Evolutionary conservation across 1,140 invertebrate genomes (phyloP), one percentile per base, ranked within the genome.

Genomic region (Drosophila bocki): DNA sequence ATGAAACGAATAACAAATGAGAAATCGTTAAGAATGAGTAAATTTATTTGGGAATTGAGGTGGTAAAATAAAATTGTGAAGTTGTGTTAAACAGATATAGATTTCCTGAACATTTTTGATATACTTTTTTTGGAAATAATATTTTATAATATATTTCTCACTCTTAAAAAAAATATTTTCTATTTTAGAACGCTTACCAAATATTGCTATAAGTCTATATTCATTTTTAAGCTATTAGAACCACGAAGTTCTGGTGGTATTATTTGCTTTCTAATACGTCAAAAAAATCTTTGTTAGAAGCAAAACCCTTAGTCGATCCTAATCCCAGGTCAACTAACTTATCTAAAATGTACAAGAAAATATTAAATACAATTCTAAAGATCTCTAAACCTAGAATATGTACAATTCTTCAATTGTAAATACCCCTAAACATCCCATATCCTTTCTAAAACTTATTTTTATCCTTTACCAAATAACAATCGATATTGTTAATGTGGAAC

Each of bases 1-100:
- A 82, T 67, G 82, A 78, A 86, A 86, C 51, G 82, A 85, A 75
- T 68, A 83, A 64, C 79, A 78, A 68, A 86, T 78, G 63, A 54
- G 59, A 86, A 71, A 87, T 59, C n/a, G 54, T 79, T 75, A 22
- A 63, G 48, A 19, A 82, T 86, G 74, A 70, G 68, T 69, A 58
- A 50, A 54, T 69, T 70, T 13, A 39, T 17, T n/a, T 13, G 12
- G 9, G 6, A 51, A 8, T 39, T 29, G 19, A 15, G 35, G 35
- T 35, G 37, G 13, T 13, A 13, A 70, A 37, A 37, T 39, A 56
- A 17, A 32, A 59, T 32, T 9, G 17, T 22, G 2, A 22, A 39
- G 13, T 37, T 56, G 35, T 56, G 33, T n/a, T 5, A 54, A 15
- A 54, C 15, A 37, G 22, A 15, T 9, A 7, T 15, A 9, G 17